Percentiles rank a stretch among this genome's conserved stretches.
Conservation (phyloP, 2,113 vertebrate species). For the Pseudorectes ferrugineus region DNA sequence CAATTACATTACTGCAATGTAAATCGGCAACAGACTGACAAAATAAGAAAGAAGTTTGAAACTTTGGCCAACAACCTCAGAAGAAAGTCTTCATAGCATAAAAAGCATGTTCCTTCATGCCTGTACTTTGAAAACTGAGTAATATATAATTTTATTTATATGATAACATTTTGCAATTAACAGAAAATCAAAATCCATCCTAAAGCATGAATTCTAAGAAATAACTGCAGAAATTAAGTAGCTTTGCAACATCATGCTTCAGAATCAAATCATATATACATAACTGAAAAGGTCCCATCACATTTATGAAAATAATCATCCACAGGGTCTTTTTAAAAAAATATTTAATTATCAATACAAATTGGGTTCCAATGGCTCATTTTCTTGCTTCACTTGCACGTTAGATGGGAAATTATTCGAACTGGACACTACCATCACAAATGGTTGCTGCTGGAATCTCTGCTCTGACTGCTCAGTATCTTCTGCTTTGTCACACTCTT, state of each 20-base stretch:
- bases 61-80: constrained; percentile 62
- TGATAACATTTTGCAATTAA: constrained; percentile 48
- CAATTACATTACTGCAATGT: constrained; percentile 28
- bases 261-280: constrained; percentile 63
- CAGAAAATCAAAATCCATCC: constrained; percentile 63
- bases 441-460: constrained; percentile 71
- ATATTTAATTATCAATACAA: constrained; percentile 49
- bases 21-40: constrained; percentile 49
- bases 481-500: constrained; percentile 40
- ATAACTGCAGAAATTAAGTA: constrained; percentile 63
- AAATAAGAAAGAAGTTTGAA: constrained; percentile 50
- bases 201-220: constrained; percentile 67
- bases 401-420: constrained; percentile 65
- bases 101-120: constrained; percentile 72
- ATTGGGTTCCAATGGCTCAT: constrained; percentile 66
- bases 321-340: constrained; percentile 20
- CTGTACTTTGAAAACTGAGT: constrained; percentile 61
- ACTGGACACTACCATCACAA: constrained; percentile 78
- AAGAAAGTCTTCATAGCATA: constrained; percentile 63
- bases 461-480: constrained; percentile 55
- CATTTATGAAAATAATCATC: constrained; percentile 65
- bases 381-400: constrained; percentile 70
- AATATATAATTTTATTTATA: constrained; percentile 34
- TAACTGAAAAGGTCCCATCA: constrained; percentile 63
- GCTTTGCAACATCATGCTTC: constrained; percentile 56